Conservation (phyloP, 2,113 vertebrate genomes). For the Cyphomyrus plagiostoma region DNA sequence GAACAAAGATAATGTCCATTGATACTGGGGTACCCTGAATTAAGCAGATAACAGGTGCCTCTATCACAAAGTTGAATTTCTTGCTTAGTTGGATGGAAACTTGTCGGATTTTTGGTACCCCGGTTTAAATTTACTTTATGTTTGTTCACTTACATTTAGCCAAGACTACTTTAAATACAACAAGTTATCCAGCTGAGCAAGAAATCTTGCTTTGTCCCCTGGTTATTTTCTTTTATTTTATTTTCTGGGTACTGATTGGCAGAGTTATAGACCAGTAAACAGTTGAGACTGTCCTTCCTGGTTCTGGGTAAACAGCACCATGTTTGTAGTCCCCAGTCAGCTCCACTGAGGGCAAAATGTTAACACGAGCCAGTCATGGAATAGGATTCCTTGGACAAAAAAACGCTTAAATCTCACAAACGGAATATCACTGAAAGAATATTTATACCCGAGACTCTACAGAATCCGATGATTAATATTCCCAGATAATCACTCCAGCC, state of each 20-base stretch:
- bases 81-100: background rate
- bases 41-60: background rate
- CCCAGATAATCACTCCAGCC: background rate
- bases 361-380: background rate
- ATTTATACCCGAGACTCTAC: background rate
- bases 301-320: too few species aligned
- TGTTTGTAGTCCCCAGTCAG: too few species aligned
- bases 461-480: background rate
- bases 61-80: background rate
- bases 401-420: too few species aligned
- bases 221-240: background rate
- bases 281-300: too few species aligned
- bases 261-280: background rate
- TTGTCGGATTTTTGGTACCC: background rate
- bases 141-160: background rate
- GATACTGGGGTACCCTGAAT: background rate
- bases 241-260: background rate
- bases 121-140: background rate
- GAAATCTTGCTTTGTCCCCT: too few species aligned
- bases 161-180: background rate
- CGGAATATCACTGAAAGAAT: too few species aligned
- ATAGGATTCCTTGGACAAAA: background rate
- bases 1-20: background rate
- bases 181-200: background rate
- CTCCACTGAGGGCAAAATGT: background rate